Base-by-base conservation (phyloP, 2,888 invertebrate genomes). In the Drosophila tanythrix region DNA sequence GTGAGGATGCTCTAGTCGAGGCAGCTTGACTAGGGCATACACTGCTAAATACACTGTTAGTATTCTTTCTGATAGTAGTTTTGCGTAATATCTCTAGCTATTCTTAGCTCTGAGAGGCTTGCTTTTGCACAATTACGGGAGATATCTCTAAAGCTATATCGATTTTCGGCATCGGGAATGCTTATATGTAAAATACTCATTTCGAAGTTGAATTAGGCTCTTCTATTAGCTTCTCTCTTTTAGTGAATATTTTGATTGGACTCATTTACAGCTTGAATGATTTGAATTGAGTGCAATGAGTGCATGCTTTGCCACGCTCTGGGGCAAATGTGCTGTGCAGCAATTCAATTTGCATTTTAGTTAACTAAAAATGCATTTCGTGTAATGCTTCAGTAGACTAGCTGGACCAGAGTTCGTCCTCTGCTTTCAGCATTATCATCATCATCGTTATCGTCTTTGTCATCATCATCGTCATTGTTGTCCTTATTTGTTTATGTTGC, bases 401-500 rank as follows among this genome's bases (percentile, higher is more conserved):
- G 29, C 58, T 33, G 57, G 40, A 69, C 69, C 33, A 25, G 11
- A 33, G 40, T 31, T 56, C 31, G 29, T 43, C 15, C 29, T 31
- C 36, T 25, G 43, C 40, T 53, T 63, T 69, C 69, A 35, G 53
- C 61, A n/a, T 60, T 38, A 15, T 56, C 52, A 48, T 70, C 70
- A 40, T 59, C 55, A 36, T 43, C 50, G 29, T 66, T 53, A 61
- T 57, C 74, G 71, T 61, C 51, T n/a, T 31, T 58, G 51, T 61
- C 56, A 48, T 55, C 51, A 40, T 70, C 65, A 60, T 70, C 70
- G 46, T 70, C 56, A 64, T 55, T 72, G 77, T 74, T 75, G 79
- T 82, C 82, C 85, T 83, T 85, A 89, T 87, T 89, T 89, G 86
- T 89, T 87, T 89, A 85, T 87, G 88, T 88, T 89, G 83, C 80